Conservation (phyloP, 2,113 vertebrate species). For the Sisor rabdophorus region DNA sequence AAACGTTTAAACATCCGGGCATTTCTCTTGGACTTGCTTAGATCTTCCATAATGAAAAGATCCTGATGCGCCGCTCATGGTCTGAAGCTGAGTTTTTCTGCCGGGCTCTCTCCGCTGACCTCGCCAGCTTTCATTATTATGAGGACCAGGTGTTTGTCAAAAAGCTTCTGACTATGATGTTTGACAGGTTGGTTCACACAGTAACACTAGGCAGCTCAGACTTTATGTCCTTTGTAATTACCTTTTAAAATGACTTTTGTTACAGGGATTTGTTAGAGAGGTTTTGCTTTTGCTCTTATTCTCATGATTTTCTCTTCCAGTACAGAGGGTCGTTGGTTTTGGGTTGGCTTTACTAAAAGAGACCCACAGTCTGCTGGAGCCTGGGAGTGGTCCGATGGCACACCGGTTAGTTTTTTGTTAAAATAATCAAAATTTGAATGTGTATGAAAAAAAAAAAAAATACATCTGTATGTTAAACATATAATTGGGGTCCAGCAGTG, state of each 20-base stretch:
- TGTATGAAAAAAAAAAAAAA: no score
- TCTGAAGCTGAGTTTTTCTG: constrained; percentile 86
- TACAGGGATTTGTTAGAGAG: neutral
- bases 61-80: constrained; percentile 89
- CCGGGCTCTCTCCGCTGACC: constrained; percentile 85
- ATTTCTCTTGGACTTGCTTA: constrained; percentile 49
- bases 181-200: constrained; percentile 75
- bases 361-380: constrained; percentile 70
- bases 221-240: neutral
- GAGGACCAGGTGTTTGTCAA: constrained; percentile 87
- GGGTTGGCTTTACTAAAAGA: constrained; percentile 93
- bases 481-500: no score
- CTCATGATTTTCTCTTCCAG: constrained; percentile 53
- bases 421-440: no score
- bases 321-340: constrained; percentile 86
- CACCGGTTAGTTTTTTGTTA: constrained; percentile 82
- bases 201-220: neutral
- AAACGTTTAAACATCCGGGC: neutral
- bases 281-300: neutral
- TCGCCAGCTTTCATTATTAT: constrained; percentile 86
- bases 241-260: neutral
- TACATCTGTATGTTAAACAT: no score
- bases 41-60: constrained; percentile 92
- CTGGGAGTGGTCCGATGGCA: constrained; percentile 90
- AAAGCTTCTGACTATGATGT: constrained; percentile 79